Evolutionary conservation across 2,113 vertebrate genomes (phyloP).

Genomic region (Bettongia penicillata): DNA sequence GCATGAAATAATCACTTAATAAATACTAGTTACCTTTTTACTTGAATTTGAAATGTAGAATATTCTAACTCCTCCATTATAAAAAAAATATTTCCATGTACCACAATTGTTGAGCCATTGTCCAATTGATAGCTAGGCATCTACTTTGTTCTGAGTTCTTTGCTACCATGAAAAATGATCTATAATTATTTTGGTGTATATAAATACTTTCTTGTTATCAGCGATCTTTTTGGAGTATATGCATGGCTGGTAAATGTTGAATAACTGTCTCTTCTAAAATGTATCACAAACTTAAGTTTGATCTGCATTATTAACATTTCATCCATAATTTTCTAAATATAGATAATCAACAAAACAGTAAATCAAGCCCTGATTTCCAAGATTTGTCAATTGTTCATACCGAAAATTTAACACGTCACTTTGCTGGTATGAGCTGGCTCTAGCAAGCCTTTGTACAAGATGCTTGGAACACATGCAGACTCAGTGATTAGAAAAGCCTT

Average conservation of each 20-base stretch:
- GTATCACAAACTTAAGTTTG: not conserved
- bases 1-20: not conserved
- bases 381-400: not conserved
- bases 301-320: not conserved
- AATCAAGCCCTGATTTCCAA: not conserved
- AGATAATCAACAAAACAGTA: not conserved
- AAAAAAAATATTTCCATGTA: not conserved
- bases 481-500: not conserved
- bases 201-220: not conserved
- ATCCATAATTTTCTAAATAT: not conserved
- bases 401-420: not conserved
- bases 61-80: conserved; percentile 12
- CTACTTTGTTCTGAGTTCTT: not conserved
- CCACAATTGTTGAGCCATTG: not conserved
- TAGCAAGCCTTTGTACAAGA: not conserved
- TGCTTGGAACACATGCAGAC: not conserved
- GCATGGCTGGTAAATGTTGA: not conserved
- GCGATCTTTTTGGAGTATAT: not conserved
- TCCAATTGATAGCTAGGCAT: not conserved
- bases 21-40: not conserved
- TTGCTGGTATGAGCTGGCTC: not conserved
- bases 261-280: not conserved
- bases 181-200: not conserved
- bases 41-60: conserved; percentile 14
- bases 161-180: not conserved